A percentile compares a stretch with the other conserved stretches of the same genome.
phyloP scores from a whole-genome alignment of 1,140 invertebrate genomes.

The Oncopodura yosiiana region DNA sequence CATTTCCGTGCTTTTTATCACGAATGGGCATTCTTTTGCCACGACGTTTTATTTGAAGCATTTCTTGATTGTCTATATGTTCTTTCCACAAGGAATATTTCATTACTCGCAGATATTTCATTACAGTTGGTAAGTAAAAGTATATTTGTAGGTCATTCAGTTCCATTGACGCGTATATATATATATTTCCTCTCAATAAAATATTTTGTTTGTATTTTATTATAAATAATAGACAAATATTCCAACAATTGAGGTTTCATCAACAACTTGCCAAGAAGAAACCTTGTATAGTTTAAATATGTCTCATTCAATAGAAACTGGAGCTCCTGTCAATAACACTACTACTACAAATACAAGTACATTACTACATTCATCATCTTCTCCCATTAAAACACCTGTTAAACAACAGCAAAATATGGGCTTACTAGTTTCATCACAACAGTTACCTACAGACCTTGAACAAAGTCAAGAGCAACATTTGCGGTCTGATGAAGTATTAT shows the following conservation, averaged over 20 bases:
- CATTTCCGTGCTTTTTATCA: slow-evolving; percentile 22
- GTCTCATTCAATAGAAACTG: no score
- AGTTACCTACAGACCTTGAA: not conserved
- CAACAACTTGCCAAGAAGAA: not conserved
- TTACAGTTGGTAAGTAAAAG: not conserved
- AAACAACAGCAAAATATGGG: not conserved
- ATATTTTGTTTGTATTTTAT: not conserved
- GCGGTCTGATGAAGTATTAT: not conserved
- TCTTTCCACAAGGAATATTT: slow-evolving; percentile 24
- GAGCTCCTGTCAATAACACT: not conserved
- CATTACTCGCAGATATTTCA: slow-evolving; percentile 6
- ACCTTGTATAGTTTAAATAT: no score
- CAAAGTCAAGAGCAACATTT: not conserved
- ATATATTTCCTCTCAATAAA: not conserved
- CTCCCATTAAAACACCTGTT: no score
- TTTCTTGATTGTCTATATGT: slow-evolving; percentile 24
- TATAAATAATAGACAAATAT: not conserved
- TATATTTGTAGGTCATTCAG: not conserved
- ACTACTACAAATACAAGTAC: not conserved
- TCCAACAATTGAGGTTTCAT: not conserved
- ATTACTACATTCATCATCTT: no score
- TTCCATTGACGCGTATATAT: not conserved
- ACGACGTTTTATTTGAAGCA: slow-evolving; percentile 24
- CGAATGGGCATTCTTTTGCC: slow-evolving; percentile 31
- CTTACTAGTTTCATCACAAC: not conserved